Evolutionary conservation across 2,888 invertebrate species (phyloP), one percentile per base, ranked within the genome.

Genomic region (Trachelus iudaicus): DNA sequence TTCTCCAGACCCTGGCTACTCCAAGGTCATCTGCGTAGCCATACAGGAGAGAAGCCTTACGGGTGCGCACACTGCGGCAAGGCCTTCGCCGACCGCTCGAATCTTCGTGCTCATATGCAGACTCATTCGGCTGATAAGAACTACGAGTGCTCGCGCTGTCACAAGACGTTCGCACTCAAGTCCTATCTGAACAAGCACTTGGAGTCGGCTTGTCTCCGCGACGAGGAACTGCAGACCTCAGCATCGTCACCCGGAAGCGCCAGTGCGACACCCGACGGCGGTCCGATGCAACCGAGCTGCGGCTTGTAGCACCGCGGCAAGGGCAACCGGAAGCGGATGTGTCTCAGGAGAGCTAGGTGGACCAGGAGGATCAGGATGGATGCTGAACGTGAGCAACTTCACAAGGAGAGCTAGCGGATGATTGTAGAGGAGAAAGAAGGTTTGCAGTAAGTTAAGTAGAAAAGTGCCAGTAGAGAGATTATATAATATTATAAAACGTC

Each of bases 1-100:
- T 99, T 99, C 93, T 98, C 97, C 13, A 94, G 99, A 56, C 98
- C 98, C n/a, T 99, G 99, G 98, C 94, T 99, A 77, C 94, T 97
- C 75, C 97, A 97, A 89, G 97, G 97, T 0, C 97, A 97, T 88
- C 92, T 96, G 84, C 94, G 97, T 68, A 97, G 98, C 12, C 98
- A 99, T 92, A 98, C 98, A 0, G 97, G 97, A 11, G 98, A 98
- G 92, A 97, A 97, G 90, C 98, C 98, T 0, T 98, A 97, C 92
- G 96, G 96, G 1, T 98, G 98, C 92, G 97, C 96, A 30, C 96
- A 96, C 89, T 98, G 98, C 92, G 97, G 97, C 82, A 98, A 98
- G 91, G 96, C 98, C 3, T 98, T 99, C 92, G 98, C 98, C 31
- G 98, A 99, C 92, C 94, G 98, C 76, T 97, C 97, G 81, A 98